These are phyloP conservation scores for Tricholauxania praeusta DNA, from an alignment of 2,888 invertebrate genomes.

Conservation along the genomic window DNA sequence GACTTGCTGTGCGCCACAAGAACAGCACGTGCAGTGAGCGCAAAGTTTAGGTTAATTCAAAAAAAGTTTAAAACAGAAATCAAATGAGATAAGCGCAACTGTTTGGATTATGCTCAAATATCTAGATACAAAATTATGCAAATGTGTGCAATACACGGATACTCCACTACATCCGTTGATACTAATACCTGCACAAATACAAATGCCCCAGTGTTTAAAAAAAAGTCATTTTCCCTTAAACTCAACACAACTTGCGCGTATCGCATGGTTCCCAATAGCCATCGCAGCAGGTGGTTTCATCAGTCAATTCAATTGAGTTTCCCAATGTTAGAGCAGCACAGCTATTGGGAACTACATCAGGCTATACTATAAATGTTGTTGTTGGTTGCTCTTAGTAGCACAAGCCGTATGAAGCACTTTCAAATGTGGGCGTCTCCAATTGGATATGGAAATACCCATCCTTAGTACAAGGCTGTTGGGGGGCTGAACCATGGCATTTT, in stretches of 20 bases:
- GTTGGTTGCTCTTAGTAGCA: conserved; percentile 12
- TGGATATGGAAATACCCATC: neutral
- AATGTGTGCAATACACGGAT: conserved; percentile 5
- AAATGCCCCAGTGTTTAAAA: too few species aligned
- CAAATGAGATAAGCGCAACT: neutral
- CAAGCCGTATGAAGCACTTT: neutral
- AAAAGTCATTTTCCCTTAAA: too few species aligned
- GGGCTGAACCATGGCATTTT: conserved; percentile 17
- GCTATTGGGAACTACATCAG: neutral
- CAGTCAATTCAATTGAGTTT: too few species aligned
- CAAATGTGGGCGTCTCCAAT: conserved; percentile 29
- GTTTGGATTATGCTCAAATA: neutral
- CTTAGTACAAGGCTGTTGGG: neutral
- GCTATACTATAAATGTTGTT: neutral
- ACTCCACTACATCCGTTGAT: neutral
- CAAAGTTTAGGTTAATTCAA: neutral
- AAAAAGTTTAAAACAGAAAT: neutral
- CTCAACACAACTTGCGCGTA: too few species aligned
- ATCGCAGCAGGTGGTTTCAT: too few species aligned
- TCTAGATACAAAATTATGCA: conserved; percentile 5
- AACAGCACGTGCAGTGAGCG: neutral
- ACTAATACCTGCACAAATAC: neutral
- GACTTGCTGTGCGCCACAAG: neutral
- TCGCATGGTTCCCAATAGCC: too few species aligned
- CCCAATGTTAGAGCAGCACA: neutral